phyloP scores from a whole-genome alignment of 2,888 invertebrate species.

The Epistrophella euchroma region DNA sequence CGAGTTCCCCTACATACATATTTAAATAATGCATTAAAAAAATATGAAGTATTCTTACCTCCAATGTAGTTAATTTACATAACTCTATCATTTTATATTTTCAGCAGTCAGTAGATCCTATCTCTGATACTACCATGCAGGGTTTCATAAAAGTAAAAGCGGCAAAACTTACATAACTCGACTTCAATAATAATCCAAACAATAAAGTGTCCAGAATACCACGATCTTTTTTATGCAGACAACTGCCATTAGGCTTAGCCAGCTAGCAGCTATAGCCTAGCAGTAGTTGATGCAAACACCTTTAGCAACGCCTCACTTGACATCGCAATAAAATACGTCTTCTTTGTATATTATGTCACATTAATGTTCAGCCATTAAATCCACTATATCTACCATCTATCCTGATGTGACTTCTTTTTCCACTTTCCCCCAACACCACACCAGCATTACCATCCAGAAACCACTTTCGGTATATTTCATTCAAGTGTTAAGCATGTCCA shows the following conservation, averaged over 20 bases:
- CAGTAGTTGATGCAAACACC: conserved; percentile 4
- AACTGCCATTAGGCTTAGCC: neutral
- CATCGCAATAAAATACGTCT: conserved; percentile 43
- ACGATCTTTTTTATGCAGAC: neutral
- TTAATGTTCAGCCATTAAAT: conserved; percentile 59
- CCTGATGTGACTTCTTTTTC: conserved; percentile 50
- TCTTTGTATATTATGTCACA: conserved; percentile 63
- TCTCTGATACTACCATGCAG: neutral
- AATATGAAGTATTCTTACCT: neutral
- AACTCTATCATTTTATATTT: conserved; percentile 2
- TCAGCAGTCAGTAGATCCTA: neutral
- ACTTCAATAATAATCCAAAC: conserved; percentile 16
- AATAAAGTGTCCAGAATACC: conserved; percentile 30
- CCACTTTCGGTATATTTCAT: conserved; percentile 50
- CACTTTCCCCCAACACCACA: conserved; percentile 49
- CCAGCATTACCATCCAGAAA: conserved; percentile 2
- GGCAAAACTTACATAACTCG: conserved; percentile 9
- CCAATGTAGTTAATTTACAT: conserved; percentile 4
- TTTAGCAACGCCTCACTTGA: conserved; percentile 48
- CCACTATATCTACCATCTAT: conserved; percentile 28
- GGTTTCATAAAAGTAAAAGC: conserved; percentile 20
- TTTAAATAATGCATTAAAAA: too few species aligned
- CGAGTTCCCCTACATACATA: too few species aligned
- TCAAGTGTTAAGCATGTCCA: conserved; percentile 49
- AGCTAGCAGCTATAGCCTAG: neutral